These are phyloP conservation scores for Phalera bucephala DNA, from an alignment of 2,888 invertebrate genomes.

Conservation along the genomic window DNA sequence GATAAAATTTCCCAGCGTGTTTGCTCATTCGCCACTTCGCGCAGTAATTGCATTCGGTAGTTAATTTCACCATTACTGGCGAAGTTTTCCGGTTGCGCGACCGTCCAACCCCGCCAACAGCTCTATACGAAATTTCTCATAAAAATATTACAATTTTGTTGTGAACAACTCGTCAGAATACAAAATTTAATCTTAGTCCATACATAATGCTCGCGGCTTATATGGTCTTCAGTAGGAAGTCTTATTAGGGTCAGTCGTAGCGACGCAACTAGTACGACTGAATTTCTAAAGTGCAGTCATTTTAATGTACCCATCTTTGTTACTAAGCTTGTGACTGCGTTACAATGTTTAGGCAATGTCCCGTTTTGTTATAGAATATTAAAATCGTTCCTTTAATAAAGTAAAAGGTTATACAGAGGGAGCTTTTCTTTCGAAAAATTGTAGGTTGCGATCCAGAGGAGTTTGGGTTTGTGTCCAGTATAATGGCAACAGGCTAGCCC, in stretches of 20 bases:
- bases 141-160: conserved; percentile 3
- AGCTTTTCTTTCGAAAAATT: no score
- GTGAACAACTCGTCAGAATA: background rate
- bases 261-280: conserved; percentile 4
- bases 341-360: no score
- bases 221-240: conserved; percentile 24
- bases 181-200: background rate
- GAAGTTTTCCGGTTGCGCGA: conserved; percentile 40
- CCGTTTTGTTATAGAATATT: no score
- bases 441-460: no score
- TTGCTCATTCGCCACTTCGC: conserved; percentile 37
- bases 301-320: no score
- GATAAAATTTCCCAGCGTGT: conserved; percentile 52
- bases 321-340: no score
- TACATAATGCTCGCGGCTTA: conserved; percentile 1
- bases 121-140: conserved; percentile 18
- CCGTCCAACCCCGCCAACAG: conserved; percentile 28
- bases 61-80: conserved; percentile 51
- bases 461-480: no score
- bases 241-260: conserved; percentile 28
- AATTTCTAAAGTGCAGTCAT: no score
- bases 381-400: no score
- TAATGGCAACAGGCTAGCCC: no score
- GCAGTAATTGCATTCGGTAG: conserved; percentile 53
- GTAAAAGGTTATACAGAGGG: no score